A percentile compares a stretch with the other conserved stretches of the same genome.
Conservation (phyloP, 2,888 invertebrate species). For the Melolontha melolontha region DNA sequence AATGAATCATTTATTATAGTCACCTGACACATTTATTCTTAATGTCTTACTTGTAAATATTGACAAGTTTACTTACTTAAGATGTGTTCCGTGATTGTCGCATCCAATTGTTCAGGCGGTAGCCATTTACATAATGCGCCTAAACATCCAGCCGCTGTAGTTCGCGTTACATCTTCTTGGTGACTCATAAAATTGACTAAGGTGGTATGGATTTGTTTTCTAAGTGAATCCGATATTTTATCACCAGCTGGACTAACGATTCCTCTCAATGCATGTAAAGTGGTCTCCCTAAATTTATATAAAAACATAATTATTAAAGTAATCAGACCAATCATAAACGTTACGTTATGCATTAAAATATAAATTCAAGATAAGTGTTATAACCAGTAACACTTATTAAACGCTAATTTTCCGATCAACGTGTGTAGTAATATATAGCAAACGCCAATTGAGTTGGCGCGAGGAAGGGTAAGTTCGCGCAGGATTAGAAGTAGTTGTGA, state of each 20-base stretch:
- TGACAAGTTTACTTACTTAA: conserved; percentile 68
- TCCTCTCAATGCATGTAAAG: conserved; percentile 89
- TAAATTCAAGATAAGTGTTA: not conserved
- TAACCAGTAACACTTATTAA: no score
- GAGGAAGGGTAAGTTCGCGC: no score
- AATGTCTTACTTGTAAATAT: no score
- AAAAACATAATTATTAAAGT: conserved; percentile 6
- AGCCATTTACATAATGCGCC: conserved; percentile 87
- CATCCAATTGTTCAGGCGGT: conserved; percentile 78
- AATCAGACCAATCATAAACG: not conserved
- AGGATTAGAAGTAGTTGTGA: no score
- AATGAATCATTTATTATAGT: no score
- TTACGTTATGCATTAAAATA: not conserved
- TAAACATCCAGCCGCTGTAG: conserved; percentile 88
- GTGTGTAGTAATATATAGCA: no score
- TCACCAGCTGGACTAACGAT: conserved; percentile 87
- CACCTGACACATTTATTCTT: no score
- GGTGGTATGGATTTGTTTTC: conserved; percentile 78
- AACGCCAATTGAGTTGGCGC: no score
- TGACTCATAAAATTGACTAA: conserved; percentile 77
- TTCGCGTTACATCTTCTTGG: conserved; percentile 84
- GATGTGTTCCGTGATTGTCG: conserved; percentile 80
- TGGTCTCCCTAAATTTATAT: conserved; percentile 80
- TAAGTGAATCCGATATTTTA: conserved; percentile 87
- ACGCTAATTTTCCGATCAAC: no score